Percentiles rank a stretch among this genome's conserved stretches.
Evolutionary conservation across 2,888 invertebrate species (phyloP).

Genomic region (Chaitophorus viminalis): DNA sequence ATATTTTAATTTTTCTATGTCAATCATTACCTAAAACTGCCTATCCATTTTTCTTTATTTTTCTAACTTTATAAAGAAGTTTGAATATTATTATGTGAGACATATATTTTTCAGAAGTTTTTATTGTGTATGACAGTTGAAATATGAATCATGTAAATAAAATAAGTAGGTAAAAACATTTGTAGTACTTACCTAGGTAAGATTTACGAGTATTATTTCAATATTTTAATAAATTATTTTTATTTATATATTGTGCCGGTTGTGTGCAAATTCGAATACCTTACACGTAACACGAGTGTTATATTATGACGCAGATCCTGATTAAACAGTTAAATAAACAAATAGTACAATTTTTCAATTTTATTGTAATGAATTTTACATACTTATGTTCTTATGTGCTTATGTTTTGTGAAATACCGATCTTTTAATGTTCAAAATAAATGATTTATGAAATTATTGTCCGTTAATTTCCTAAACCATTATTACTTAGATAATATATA

Average conservation of each 20-base stretch:
- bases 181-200: not conserved
- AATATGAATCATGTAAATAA: too few relatives aligned
- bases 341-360: too few relatives aligned
- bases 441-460: too few relatives aligned
- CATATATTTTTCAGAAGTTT: not conserved
- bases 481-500: too few relatives aligned
- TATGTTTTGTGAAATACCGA: too few relatives aligned
- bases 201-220: not conserved
- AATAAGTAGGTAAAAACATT: too few relatives aligned
- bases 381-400: too few relatives aligned
- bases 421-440: too few relatives aligned
- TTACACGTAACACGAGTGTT: not conserved
- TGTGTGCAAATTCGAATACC: not conserved
- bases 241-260: not conserved
- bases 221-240: not conserved
- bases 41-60: not conserved
- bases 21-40: too few relatives aligned
- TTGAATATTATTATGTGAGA: not conserved
- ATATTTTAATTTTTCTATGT: not conserved
- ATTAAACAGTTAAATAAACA: not conserved
- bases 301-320: not conserved
- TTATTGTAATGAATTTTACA: too few relatives aligned
- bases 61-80: not conserved
- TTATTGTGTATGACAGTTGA: too few relatives aligned
- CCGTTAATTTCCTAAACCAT: too few relatives aligned